Conservation (phyloP, 2,888 invertebrate genomes). For the Calameuta filiformis region DNA sequence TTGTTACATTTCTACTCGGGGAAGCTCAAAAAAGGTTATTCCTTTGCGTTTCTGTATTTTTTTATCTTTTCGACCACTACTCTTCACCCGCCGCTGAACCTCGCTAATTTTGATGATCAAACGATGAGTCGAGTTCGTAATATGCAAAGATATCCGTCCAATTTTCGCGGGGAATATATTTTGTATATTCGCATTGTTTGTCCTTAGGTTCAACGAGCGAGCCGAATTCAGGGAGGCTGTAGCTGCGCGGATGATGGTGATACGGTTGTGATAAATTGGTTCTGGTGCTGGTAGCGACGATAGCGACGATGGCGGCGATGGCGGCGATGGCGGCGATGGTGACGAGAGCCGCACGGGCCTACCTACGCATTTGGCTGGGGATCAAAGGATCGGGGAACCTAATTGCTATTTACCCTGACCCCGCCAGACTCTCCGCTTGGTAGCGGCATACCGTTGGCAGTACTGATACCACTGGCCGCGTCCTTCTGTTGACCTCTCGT, state of each 20-base stretch:
- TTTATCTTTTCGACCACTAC: no score
- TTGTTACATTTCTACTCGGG: no score
- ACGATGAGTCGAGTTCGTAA: background rate
- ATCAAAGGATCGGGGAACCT: constrained; percentile 42
- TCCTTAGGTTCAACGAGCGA: background rate
- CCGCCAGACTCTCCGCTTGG: constrained; percentile 11
- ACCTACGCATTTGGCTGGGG: constrained; percentile 20
- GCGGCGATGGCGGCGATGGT: no score
- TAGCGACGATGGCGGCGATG: no score
- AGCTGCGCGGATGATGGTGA: no score
- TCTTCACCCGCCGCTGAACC: no score
- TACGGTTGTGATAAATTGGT: no score
- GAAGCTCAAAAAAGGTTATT: no score
- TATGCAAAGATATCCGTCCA: background rate
- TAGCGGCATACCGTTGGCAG: background rate
- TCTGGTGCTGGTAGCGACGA: no score
- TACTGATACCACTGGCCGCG: constrained; percentile 2
- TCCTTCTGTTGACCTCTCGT: constrained; percentile 3
- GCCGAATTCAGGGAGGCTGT: no score
- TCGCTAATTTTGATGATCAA: no score
- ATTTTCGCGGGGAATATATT: background rate
- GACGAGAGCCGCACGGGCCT: constrained; percentile 10
- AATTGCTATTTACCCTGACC: constrained; percentile 42
- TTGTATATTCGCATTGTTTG: background rate
- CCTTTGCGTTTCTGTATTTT: no score